phyloP scores from a whole-genome alignment of 2,888 invertebrate genomes.

The Chalcosyrphus nemorum region DNA sequence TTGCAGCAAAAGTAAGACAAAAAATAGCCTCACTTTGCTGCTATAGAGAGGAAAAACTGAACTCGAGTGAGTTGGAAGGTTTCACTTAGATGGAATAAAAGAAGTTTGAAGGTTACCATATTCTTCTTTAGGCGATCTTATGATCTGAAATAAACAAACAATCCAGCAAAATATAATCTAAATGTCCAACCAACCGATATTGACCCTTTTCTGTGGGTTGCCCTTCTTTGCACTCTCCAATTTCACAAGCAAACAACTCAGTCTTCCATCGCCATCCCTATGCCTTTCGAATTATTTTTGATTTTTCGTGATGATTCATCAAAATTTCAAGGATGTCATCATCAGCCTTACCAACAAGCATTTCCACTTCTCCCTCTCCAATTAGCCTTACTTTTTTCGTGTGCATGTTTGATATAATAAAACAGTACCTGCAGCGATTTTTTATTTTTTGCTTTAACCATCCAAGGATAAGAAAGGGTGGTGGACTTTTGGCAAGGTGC shows the following conservation, averaged over 20 bases:
- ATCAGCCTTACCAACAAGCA: conserved; percentile 2
- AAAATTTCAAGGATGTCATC: conserved; percentile 44
- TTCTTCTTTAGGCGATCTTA: no score
- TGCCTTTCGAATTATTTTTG: conserved; percentile 2
- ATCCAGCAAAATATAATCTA: no score
- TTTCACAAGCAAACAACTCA: conserved; percentile 30
- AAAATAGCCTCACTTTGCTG: no score
- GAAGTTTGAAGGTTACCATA: no score
- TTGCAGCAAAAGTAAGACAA: no score
- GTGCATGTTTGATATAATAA: conserved; percentile 43
- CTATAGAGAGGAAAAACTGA: no score
- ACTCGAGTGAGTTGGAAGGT: no score
- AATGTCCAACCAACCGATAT: neutral
- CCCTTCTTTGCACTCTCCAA: neutral
- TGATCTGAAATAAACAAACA: no score
- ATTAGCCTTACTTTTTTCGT: conserved; percentile 66
- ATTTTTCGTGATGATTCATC: conserved; percentile 57
- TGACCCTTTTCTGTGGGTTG: neutral
- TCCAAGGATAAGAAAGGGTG: conserved; percentile 24
- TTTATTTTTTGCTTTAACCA: no score
- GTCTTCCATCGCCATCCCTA: neutral
- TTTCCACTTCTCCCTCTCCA: conserved; percentile 45
- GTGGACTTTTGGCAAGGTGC: conserved; percentile 32
- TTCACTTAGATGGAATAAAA: no score
- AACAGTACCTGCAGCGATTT: conserved; percentile 21